phyloP scores from a whole-genome alignment of 1,140 invertebrate genomes.

The Drosophila arawakana region DNA sequence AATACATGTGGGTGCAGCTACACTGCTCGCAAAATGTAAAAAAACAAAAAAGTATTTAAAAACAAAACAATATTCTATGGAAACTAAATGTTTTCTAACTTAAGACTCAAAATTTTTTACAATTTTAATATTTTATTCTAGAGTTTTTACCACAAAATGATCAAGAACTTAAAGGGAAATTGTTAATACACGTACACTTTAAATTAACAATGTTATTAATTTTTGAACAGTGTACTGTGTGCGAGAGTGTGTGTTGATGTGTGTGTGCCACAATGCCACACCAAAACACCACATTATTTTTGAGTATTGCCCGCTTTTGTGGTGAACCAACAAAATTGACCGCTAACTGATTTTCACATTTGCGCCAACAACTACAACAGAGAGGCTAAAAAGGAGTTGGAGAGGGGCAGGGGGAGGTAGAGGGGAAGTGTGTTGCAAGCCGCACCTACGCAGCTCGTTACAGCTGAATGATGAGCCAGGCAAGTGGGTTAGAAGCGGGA shows the following conservation, averaged over 20 bases:
- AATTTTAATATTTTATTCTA: too few relatives aligned
- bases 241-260: slow-evolving; percentile 9
- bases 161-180: too few relatives aligned
- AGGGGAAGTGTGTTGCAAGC: slow-evolving; percentile 13
- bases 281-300: slow-evolving; percentile 76
- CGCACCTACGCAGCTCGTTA: slow-evolving; percentile 72
- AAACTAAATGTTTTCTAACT: too few relatives aligned
- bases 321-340: slow-evolving; percentile 71
- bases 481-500: neutral
- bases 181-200: too few relatives aligned
- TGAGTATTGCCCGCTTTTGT: slow-evolving; percentile 57
- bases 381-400: neutral
- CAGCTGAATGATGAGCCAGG: slow-evolving; percentile 42
- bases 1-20: slow-evolving; percentile 7
- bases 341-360: slow-evolving; percentile 81
- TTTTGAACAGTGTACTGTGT: neutral
- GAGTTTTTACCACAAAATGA: too few relatives aligned
- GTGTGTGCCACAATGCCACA: slow-evolving; percentile 68
- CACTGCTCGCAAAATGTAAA: neutral
- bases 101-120: too few relatives aligned
- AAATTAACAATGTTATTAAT: too few relatives aligned
- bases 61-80: too few relatives aligned
- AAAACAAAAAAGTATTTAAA: too few relatives aligned
- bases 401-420: neutral
- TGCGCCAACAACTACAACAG: slow-evolving; percentile 41